These are phyloP conservation scores for Micromussa lordhowensis DNA, from an alignment of 92 coral and sea anemone genomes.

Conservation along the genomic window DNA sequence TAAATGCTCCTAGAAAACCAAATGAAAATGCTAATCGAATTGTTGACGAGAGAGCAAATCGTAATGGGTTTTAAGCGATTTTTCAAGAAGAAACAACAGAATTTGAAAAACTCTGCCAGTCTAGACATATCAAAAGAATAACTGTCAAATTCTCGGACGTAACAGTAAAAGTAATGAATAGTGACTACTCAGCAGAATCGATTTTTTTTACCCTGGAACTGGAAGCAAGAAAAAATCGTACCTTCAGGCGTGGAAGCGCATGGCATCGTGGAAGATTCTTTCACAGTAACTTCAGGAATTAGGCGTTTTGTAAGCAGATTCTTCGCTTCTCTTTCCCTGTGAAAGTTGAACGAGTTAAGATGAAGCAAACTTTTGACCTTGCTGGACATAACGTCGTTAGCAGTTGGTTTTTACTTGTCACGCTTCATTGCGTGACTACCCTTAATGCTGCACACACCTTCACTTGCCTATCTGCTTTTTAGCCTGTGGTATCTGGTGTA, in stretches of 20 bases:
- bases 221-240: background rate
- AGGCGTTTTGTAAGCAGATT: conserved; percentile 11
- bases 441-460: background rate
- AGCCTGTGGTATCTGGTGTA: background rate
- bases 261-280: conserved; percentile 2
- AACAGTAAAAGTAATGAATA: too few species aligned
- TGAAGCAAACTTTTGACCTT: background rate
- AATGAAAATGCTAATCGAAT: too few species aligned
- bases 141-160: too few species aligned
- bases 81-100: too few species aligned
- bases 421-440: background rate
- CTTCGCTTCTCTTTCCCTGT: conserved; percentile 31
- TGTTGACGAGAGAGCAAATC: too few species aligned
- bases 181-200: background rate
- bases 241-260: conserved; percentile 30
- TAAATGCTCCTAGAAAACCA: too few species aligned
- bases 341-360: too few species aligned
- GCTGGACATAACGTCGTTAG: background rate
- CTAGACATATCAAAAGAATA: too few species aligned
- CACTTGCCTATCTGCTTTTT: background rate
- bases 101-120: too few species aligned
- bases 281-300: background rate
- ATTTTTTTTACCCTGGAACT: background rate
- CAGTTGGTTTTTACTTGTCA: background rate
- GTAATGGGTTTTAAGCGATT: too few species aligned